A percentile compares a stretch with the other conserved stretches of the same genome.
phyloP scores from a whole-genome alignment of 2,113 vertebrate species.

The Sakesphorus luctuosus region DNA sequence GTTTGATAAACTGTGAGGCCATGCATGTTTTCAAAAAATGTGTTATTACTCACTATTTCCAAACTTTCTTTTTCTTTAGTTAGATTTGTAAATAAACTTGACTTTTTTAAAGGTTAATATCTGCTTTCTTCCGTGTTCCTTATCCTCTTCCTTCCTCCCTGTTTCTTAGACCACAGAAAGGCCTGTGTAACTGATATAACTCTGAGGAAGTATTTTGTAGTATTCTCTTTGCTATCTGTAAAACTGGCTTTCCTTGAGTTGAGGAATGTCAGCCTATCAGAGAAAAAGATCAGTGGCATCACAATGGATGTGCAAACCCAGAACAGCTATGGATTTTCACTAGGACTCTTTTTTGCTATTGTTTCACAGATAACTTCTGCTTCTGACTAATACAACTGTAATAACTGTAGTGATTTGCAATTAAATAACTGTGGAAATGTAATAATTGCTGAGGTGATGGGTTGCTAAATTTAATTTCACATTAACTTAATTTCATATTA shows the following conservation, averaged over 20 bases:
- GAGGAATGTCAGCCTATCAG: not conserved
- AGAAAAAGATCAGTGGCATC: not conserved
- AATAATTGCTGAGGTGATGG: not conserved
- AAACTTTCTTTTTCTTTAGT: not conserved
- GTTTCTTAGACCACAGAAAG: not conserved
- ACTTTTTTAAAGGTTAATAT: not conserved
- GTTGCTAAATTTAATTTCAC: not conserved
- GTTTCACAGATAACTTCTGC: not conserved
- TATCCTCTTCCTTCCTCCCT: not conserved
- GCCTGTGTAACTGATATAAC: not conserved
- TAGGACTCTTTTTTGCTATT: not conserved
- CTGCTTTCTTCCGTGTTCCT: not conserved
- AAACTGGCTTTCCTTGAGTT: not conserved
- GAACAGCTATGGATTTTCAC: not conserved
- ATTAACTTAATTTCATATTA: not conserved
- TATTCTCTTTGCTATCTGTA: not conserved
- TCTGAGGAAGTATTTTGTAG: not conserved
- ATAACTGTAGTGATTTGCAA: not conserved
- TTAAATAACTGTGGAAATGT: not conserved
- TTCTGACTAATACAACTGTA: not conserved
- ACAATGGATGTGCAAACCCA: not conserved
- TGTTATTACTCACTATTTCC: not conserved
- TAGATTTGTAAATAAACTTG: not conserved
- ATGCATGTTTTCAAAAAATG: not conserved
- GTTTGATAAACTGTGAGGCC: not conserved